A percentile compares a stretch with the other conserved stretches of the same genome.
These are phyloP conservation scores for Uropsilus gracilis DNA, from an alignment of 2,113 vertebrate genomes.

Conservation along the genomic window DNA sequence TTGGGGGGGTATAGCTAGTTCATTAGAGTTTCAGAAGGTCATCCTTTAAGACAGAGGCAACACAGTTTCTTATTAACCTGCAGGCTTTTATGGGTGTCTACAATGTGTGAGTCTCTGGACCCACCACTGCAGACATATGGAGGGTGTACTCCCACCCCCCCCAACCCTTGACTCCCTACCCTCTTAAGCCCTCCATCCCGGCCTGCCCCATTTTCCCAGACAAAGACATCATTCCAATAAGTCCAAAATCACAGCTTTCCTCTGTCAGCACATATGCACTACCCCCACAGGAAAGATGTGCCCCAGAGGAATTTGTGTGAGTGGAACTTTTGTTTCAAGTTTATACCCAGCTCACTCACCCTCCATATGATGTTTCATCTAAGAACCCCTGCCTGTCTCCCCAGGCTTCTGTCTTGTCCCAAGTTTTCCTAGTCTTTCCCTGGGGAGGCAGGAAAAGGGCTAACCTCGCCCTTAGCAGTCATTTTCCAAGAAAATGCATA, in stretches of 20 bases:
- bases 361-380: neutral
- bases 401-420: neutral
- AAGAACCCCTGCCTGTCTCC: neutral
- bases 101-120: neutral
- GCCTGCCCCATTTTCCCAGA: too few species aligned
- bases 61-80: neutral
- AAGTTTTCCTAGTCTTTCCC: neutral
- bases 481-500: slow-evolving; percentile 22
- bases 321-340: neutral
- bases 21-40: neutral
- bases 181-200: too few species aligned
- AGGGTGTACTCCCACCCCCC: too few species aligned
- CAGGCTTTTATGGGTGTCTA: neutral
- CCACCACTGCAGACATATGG: neutral
- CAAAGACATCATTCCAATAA: neutral
- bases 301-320: neutral
- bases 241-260: slow-evolving; percentile 45
- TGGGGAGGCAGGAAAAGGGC: too few species aligned
- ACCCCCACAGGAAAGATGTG: slow-evolving; percentile 57
- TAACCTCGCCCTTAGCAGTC: neutral
- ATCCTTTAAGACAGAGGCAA: neutral
- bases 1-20: neutral
- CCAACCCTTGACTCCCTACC: too few species aligned
- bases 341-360: neutral
- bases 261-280: neutral